Percentiles rank a stretch among this genome's conserved stretches.
Evolutionary conservation across 2,888 invertebrate genomes (phyloP).

Genomic region (Sinohyriopsis cumingii): DNA sequence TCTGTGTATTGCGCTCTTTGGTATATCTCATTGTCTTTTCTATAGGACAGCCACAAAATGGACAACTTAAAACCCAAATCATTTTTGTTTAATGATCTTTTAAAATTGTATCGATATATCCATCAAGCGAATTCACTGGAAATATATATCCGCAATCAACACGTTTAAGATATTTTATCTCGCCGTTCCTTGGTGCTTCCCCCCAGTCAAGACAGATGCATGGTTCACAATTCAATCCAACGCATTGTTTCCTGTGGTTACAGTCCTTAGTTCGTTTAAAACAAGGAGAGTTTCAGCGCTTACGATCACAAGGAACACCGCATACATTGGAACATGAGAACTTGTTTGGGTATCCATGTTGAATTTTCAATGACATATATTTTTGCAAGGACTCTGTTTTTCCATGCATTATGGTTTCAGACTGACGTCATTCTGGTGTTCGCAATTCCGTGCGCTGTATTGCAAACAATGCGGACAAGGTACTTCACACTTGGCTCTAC

Average conservation of each 20-base stretch:
- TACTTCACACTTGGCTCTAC: constrained; percentile 17
- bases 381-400: constrained; percentile 61
- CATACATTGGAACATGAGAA: constrained; percentile 60
- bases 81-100: too few relatives aligned
- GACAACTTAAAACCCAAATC: too few relatives aligned
- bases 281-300: constrained; percentile 40
- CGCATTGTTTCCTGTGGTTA: constrained; percentile 66
- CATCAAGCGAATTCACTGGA: too few relatives aligned
- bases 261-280: constrained; percentile 21
- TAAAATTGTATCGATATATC: too few relatives aligned
- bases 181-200: too few relatives aligned
- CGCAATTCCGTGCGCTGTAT: constrained; percentile 9
- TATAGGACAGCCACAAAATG: too few relatives aligned
- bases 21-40: too few relatives aligned
- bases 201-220: constrained; percentile 78
- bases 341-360: constrained; percentile 25
- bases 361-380: constrained; percentile 66
- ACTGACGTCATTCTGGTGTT: too few relatives aligned
- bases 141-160: too few relatives aligned
- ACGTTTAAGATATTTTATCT: too few relatives aligned
- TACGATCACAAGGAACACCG: constrained; percentile 65
- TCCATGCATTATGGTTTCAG: constrained; percentile 47
- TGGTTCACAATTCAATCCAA: constrained; percentile 83
- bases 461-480: constrained; percentile 11
- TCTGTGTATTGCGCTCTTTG: too few relatives aligned